phyloP scores from a whole-genome alignment of 2,888 invertebrate genomes.

The Drosophila ochracea region DNA sequence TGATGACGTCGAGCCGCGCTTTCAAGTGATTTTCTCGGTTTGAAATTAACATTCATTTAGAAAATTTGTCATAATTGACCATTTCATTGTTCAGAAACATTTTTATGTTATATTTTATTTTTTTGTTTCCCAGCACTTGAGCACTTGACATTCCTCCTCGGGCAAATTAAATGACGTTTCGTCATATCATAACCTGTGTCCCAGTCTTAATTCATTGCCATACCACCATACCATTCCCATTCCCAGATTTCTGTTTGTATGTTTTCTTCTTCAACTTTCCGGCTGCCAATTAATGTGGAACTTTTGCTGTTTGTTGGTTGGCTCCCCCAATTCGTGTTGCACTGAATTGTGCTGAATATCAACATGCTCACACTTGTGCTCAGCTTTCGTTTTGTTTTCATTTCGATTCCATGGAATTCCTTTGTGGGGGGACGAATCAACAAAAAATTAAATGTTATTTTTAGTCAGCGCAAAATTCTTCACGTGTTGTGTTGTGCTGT shows the following conservation, averaged over 20 bases:
- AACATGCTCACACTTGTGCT: slow-evolving; percentile 46
- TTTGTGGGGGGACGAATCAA: slow-evolving; percentile 31
- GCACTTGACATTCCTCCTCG: slow-evolving; percentile 38
- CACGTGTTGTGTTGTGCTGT: slow-evolving; percentile 12
- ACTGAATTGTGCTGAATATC: slow-evolving; percentile 22
- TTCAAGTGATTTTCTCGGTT: slow-evolving; percentile 40
- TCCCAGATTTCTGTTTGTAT: slow-evolving; percentile 52
- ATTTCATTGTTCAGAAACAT: slow-evolving; percentile 50
- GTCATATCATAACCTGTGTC: slow-evolving; percentile 50
- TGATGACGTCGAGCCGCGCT: slow-evolving; percentile 63
- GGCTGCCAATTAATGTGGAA: slow-evolving; percentile 43
- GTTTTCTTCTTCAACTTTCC: slow-evolving; percentile 29
- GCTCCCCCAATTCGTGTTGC: slow-evolving; percentile 40
- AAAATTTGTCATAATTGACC: slow-evolving; percentile 74
- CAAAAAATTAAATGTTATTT: slow-evolving; percentile 56
- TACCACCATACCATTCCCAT: slow-evolving; percentile 13
- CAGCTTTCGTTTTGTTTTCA: slow-evolving; percentile 58
- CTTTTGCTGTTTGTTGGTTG: slow-evolving; percentile 21
- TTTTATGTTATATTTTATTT: background rate
- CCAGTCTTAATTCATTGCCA: slow-evolving; percentile 17
- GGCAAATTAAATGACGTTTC: slow-evolving; percentile 50
- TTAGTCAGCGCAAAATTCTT: slow-evolving; percentile 59
- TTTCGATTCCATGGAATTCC: slow-evolving; percentile 57
- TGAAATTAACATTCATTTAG: slow-evolving; percentile 63
- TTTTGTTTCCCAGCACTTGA: slow-evolving; percentile 14